These are phyloP conservation scores for Arvicanthis niloticus DNA, from an alignment of 2,113 vertebrate species.

Conservation along the genomic window DNA sequence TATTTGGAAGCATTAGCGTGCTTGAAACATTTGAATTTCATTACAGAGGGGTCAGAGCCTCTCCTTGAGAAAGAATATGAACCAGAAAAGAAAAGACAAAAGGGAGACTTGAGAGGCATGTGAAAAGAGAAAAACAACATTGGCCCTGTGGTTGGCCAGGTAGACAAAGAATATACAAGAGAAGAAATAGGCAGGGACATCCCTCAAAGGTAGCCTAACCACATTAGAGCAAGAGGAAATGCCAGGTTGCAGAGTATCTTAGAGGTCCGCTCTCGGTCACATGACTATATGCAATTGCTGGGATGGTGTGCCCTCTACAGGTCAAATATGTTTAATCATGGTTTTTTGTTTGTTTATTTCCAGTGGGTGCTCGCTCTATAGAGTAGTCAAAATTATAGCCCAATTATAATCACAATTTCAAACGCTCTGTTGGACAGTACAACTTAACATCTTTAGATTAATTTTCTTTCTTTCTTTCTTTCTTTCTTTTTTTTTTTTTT, in stretches of 20 bases:
- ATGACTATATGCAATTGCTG: neutral
- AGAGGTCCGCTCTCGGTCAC: neutral
- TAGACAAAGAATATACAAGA: neutral
- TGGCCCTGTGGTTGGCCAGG: neutral
- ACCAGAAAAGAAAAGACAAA: neutral
- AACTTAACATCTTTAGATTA: neutral
- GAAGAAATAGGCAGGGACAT: neutral
- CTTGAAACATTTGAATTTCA: no score
- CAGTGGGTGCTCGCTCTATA: neutral
- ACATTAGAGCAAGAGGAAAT: neutral
- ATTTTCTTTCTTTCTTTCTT: neutral
- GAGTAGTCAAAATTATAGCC: neutral
- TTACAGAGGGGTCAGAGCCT: neutral
- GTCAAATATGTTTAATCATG: neutral
- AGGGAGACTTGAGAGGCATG: neutral
- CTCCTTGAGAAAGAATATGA: neutral
- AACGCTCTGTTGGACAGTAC: neutral
- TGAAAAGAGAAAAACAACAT: neutral
- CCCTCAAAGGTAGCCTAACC: neutral
- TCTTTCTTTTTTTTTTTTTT: neutral
- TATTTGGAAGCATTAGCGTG: neutral
- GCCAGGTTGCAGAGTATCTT: neutral
- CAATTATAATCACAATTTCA: constrained; percentile 13
- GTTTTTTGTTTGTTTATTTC: neutral
- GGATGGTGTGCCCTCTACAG: no score